Base-by-base conservation (phyloP, 37 sponge, comb jelly and placozoan genomes). In the Diacarnus erythraeanus region DNA sequence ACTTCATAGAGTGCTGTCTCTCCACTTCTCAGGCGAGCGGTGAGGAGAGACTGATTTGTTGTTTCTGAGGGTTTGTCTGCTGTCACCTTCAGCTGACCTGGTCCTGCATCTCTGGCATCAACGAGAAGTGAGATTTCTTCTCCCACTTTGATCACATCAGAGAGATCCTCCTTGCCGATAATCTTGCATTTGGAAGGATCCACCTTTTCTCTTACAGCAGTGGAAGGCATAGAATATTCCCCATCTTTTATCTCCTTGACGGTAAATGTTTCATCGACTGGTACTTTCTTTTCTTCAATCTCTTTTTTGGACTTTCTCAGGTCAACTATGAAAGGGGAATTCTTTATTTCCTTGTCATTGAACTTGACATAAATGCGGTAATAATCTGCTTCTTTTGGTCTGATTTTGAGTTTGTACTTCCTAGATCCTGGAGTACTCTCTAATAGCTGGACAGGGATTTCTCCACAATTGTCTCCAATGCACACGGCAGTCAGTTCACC, bases 91-190 rank as follows among this genome's bases (percentile, higher is more conserved):
- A 94, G 77, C 20, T 83, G 78, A 4, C 94, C 94, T 25, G 83
- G 72, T 20, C 94, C 94, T 59, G 92, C 94, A n/a, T 83, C 78
- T 6, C 39, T 56, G 29, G 85, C 75, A 8, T 90, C 85, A 44
- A 94, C 81, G 8, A 57, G 29, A 38, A 93, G 81, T 63, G 42
- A 72, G 22, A 79, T 75, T 38, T 74, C 81, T 38, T 78, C n/a
- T 0, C 90, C 84, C 20, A 83, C 82, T 20, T 69, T 59, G 12
- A 60, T 43, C 36, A 23, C n/a, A 33, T 31, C 31, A 0, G 74
- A 65, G 25, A 72, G 64, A n/a, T 79, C 76, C 9, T 81, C 80
- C 22, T 75, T 42, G 20, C 51, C 81, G 34, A 59, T 39, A 6
- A 88, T 25, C 29, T 42, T 61, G 65, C 88, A 88, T 59, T 76